Conservation (phyloP, 2,888 invertebrate species). For the Polydrusus tereticollis region DNA sequence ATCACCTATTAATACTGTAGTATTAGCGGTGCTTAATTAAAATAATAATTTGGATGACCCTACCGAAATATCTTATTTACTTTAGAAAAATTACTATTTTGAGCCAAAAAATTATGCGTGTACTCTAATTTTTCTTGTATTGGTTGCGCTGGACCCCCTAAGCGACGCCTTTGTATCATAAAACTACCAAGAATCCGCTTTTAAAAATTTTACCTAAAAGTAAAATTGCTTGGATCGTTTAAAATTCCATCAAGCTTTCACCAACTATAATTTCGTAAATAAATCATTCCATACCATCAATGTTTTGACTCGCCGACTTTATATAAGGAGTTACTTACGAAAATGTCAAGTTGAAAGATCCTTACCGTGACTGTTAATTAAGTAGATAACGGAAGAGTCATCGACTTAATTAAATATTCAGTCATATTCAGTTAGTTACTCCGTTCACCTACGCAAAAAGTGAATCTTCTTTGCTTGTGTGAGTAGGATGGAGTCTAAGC, state of each 20-base stretch:
- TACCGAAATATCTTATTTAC: no score
- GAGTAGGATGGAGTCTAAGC: not conserved
- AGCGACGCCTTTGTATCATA: no score
- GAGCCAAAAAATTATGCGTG: no score
- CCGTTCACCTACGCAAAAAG: conserved; percentile 26
- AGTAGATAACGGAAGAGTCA: conserved; percentile 24
- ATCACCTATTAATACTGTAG: no score
- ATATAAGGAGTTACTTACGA: conserved; percentile 20
- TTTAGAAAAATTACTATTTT: no score
- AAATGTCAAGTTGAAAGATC: not conserved
- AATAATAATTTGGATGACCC: no score
- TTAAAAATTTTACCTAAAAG: not conserved
- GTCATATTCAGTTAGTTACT: conserved; percentile 8
- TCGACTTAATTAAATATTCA: conserved; percentile 22
- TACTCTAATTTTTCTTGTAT: no score
- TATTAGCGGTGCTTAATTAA: no score
- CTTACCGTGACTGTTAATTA: conserved; percentile 20
- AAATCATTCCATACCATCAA: not conserved
- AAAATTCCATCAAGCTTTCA: not conserved
- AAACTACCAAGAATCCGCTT: no score
- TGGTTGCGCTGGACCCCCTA: no score
- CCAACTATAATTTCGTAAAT: not conserved
- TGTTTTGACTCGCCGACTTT: conserved; percentile 16
- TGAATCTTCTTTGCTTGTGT: conserved; percentile 24
- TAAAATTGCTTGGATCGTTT: not conserved